Percentiles rank a stretch among this genome's conserved stretches.
Evolutionary conservation across 1,140 invertebrate species (phyloP).

Genomic region (Neoseiulus cucumeris): DNA sequence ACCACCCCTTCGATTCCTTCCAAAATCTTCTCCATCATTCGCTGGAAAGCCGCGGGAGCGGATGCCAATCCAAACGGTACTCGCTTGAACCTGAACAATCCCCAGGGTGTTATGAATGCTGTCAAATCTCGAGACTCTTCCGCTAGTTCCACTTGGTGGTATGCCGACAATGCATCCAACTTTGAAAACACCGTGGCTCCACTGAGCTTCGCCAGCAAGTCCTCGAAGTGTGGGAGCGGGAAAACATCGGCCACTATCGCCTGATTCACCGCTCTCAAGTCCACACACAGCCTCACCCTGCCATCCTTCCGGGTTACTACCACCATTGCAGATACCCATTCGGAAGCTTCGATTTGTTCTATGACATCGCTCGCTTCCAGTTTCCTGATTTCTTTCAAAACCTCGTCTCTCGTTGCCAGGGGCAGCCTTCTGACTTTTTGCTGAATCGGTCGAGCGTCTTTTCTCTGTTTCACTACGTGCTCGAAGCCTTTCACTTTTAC

Average conservation of each 20-base stretch:
- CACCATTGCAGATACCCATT: background rate
- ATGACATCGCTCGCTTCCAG: background rate
- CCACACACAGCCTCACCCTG: background rate
- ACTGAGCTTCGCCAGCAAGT: background rate
- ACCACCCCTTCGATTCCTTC: constrained; percentile 8
- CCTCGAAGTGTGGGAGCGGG: constrained; percentile 11
- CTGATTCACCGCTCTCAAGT: constrained; percentile 2
- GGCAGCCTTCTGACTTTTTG: background rate
- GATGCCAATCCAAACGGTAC: constrained; percentile 18
- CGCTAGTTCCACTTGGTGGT: constrained; percentile 11
- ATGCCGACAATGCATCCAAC: constrained; percentile 7
- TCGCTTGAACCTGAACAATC: constrained; percentile 16
- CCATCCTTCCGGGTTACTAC: constrained; percentile 10
- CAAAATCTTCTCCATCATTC: constrained; percentile 14
- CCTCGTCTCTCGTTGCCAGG: background rate
- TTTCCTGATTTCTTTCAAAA: background rate
- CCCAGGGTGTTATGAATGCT: background rate
- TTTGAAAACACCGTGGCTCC: constrained; percentile 9
- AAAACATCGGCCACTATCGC: constrained; percentile 12
- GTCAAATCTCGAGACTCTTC: background rate
- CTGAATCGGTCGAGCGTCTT: background rate
- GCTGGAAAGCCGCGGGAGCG: constrained; percentile 16
- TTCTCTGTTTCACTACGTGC: background rate
- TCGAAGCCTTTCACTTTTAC: background rate
- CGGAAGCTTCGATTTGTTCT: background rate